A percentile compares a stretch with the other conserved stretches of the same genome.
Conservation (phyloP, 2,888 invertebrate genomes). For the Epsilonema sp. region DNA sequence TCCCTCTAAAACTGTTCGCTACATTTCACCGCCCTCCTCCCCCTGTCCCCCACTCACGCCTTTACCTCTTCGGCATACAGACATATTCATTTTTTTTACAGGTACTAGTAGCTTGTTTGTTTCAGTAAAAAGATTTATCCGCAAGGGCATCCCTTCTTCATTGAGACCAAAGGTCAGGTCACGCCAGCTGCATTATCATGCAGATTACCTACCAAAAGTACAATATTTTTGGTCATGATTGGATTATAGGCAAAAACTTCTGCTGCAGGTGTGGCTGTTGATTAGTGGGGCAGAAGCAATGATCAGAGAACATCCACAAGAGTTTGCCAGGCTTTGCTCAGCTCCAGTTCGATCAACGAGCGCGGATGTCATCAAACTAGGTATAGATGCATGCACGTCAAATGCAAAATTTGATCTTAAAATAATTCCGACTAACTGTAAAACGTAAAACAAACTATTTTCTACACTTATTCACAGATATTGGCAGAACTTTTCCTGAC, state of each 20-base stretch:
- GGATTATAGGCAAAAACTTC: not conserved
- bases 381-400: constrained; percentile 13
- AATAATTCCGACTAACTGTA: too few relatives aligned
- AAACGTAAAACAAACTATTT: too few relatives aligned
- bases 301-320: constrained; percentile 36
- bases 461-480: too few relatives aligned
- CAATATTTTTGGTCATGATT: not conserved
- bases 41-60: too few relatives aligned
- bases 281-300: constrained; percentile 57
- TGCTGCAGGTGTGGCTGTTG: constrained; percentile 56
- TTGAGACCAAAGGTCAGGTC: constrained; percentile 40
- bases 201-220: too few relatives aligned
- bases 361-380: constrained; percentile 57
- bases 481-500: constrained; percentile 81
- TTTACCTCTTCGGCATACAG: too few relatives aligned
- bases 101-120: too few relatives aligned
- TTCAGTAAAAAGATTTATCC: constrained; percentile 58
- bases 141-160: constrained; percentile 67
- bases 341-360: constrained; percentile 49
- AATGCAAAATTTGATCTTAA: constrained; percentile 5
- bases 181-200: too few relatives aligned
- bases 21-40: too few relatives aligned
- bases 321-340: constrained; percentile 42
- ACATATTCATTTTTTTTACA: too few relatives aligned
- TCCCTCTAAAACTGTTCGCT: too few relatives aligned